Conservation (phyloP, 2,113 vertebrate species). For the Enhydra lutris region DNA sequence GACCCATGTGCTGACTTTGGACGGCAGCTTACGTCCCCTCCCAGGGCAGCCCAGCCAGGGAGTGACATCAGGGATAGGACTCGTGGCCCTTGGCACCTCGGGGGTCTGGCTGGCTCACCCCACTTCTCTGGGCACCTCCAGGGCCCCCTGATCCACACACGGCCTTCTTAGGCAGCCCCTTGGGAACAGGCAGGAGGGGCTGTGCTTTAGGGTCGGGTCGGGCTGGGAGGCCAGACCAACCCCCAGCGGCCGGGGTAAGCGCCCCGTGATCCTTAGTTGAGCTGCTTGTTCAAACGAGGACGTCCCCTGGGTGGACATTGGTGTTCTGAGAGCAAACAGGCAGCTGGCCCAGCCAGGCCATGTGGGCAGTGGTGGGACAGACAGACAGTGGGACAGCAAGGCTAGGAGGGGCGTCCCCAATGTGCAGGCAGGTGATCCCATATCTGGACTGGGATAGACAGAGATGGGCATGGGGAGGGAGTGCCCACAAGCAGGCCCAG, state of each 20-base stretch:
- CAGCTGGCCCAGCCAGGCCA: not conserved
- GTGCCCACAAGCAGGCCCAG: no score
- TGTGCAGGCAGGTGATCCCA: fast-evolving
- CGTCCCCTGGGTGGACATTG: fast-evolving
- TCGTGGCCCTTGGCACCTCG: fast-evolving
- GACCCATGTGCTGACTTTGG: not conserved
- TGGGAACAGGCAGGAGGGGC: not conserved
- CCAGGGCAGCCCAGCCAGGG: not conserved
- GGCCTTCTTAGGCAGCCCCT: not conserved
- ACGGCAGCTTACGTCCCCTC: not conserved
- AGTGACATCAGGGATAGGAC: not conserved
- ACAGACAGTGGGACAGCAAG: no score
- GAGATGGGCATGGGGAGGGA: not conserved
- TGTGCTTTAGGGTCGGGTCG: not conserved
- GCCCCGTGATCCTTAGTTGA: not conserved
- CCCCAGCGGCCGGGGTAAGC: fast-evolving
- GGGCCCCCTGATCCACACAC: not conserved
- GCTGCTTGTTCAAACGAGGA: not conserved
- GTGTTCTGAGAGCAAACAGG: not conserved
- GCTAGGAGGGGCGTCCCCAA: no score
- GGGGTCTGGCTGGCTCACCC: no score
- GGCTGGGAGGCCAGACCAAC: not conserved
- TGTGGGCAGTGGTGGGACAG: not conserved
- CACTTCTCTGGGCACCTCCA: not conserved
- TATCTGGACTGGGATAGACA: not conserved